A percentile compares a stretch with the other conserved stretches of the same genome.
phyloP scores from a whole-genome alignment of 2,888 invertebrate genomes.

The Holacanthella duospinosa region DNA sequence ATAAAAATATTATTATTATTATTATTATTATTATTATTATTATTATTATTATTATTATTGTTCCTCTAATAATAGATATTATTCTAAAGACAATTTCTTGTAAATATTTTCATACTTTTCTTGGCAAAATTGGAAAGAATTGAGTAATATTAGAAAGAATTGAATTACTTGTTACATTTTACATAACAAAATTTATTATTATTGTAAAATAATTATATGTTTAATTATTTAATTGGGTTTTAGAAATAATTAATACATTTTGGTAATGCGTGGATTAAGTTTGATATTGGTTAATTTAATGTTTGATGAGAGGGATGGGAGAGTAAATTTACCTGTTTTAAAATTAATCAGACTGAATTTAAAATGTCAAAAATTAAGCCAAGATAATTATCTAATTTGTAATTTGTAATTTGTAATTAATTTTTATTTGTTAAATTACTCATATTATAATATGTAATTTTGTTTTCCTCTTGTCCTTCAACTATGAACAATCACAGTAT shows the following conservation, averaged over 20 bases:
- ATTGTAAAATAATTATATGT: not conserved
- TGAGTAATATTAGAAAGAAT: not conserved
- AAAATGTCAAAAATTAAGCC: not conserved
- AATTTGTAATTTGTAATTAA: no score
- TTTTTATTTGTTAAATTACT: no score
- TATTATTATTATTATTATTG: no score
- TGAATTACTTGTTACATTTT: not conserved
- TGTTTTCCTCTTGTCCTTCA: not conserved
- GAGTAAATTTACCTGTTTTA: not conserved
- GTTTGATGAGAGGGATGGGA: no score
- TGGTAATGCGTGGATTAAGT: no score
- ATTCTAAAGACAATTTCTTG: not conserved
- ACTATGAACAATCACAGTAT: not conserved
- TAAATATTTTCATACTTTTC: not conserved
- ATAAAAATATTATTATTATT: no score
- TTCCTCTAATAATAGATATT: no score
- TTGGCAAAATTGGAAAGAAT: no score
- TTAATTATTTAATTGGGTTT: no score
- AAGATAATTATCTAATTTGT: not conserved
- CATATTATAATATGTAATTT: not conserved
- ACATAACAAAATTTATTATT: not conserved
- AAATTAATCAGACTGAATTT: not conserved
- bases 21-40: no score
- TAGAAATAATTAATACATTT: no score
- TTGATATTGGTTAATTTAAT: no score